Conservation (phyloP, 2,888 invertebrate genomes). For the Diogma glabrata region DNA sequence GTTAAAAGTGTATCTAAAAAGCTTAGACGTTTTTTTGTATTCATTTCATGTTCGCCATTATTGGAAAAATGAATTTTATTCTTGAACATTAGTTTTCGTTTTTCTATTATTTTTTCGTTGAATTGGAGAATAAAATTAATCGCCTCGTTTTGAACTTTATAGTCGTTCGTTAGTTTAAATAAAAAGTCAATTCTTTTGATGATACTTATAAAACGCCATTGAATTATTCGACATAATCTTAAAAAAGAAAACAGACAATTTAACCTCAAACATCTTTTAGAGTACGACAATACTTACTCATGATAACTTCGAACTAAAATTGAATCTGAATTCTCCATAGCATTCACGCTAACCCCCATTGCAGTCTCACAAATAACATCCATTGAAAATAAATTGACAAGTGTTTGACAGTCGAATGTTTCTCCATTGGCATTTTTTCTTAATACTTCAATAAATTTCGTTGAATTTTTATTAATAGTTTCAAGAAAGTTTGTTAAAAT, state of each 20-base stretch:
- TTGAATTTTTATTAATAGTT: conserved; percentile 38
- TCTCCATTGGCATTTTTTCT: conserved; percentile 22
- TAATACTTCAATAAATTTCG: conserved; percentile 35
- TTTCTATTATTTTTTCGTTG: not conserved
- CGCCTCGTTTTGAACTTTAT: conserved; percentile 24
- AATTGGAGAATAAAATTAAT: conserved; percentile 27
- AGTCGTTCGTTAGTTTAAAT: conserved; percentile 25
- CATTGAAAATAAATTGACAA: conserved; percentile 38
- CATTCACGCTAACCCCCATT: conserved; percentile 4
- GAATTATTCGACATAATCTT: conserved; percentile 26
- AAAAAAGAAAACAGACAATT: not conserved
- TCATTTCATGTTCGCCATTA: too few relatives aligned
- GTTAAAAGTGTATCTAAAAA: conserved; percentile 31
- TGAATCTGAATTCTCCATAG: not conserved
- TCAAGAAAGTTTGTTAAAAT: conserved; percentile 39
- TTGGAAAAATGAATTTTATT: too few relatives aligned
- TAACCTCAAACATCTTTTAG: not conserved
- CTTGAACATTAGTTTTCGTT: not conserved
- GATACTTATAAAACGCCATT: conserved; percentile 27
- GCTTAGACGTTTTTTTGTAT: conserved; percentile 25
- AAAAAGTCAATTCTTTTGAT: conserved; percentile 27
- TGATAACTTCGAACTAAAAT: not conserved
- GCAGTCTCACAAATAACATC: conserved; percentile 36
- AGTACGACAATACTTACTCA: not conserved
- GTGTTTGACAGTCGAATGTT: conserved; percentile 40